Evolutionary conservation across 2,797 vertebrate species (phyloP), one percentile per base, ranked within the genome.

Genomic region (Crocidura indochinensis): DNA sequence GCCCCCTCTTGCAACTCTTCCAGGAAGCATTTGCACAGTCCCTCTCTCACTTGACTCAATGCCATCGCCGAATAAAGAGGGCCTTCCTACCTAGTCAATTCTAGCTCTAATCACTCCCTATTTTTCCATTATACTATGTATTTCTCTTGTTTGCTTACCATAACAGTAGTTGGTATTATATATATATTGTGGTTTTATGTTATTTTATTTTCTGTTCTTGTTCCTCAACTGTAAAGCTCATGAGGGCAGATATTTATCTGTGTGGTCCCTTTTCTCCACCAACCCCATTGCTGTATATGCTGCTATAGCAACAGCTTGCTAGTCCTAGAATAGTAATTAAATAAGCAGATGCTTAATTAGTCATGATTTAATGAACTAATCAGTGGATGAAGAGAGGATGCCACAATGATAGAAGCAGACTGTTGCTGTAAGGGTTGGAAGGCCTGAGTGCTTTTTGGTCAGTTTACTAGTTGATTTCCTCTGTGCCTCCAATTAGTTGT

Each of bases 151-250:
- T 69, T 38, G 29, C 17, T 69, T 31, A 11, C 44, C 11, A 82
- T 56, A 84, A 22, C 38, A 67, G 26, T 49, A 12, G 38, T 67
- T 29, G 24, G 24, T 22, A 31, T 77, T 46, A 53, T 44, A 46
- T 22, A 85, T 22, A 85, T 78, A 17, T 38, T 47, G 0, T 24
- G 9, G n/a, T 5, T 51, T 92, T 79, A 53, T 53, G 12, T 82
- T 84, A 22, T 68, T 95, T 78, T 53, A 84, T 88, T 88, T 71
- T 22, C 22, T 12, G 74, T 27, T 92, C 47, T 26, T 38, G 38
- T 38, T 88, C n/a, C 27, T 90, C 73, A 47, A 89, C 49, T 65
- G 22, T 47, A 92, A 91, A 90, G 31, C 87, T 49, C 15, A 46
- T 3, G 24, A 88, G 26, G 10, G 7, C 76, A 88, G 49, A 84